Evolutionary conservation across 2,888 invertebrate species (phyloP).

Genomic region (Eupithecia abbreviata): DNA sequence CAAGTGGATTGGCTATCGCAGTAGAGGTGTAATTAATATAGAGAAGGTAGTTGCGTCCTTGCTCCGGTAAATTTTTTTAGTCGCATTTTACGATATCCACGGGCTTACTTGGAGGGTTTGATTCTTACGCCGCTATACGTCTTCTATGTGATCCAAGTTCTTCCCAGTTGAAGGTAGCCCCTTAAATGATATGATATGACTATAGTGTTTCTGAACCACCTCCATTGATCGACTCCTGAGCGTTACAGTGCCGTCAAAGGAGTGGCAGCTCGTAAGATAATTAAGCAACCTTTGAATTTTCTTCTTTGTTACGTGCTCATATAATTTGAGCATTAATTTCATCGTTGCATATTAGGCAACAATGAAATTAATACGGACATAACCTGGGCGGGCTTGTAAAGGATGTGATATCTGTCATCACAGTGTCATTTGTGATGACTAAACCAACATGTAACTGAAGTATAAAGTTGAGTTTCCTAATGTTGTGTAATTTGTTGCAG

Average conservation of each 20-base stretch:
- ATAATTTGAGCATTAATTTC: background rate
- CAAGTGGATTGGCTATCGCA: too few species aligned
- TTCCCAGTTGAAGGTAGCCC: too few species aligned
- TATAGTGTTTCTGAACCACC: background rate
- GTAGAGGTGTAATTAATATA: too few species aligned
- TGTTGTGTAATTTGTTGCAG: constrained; percentile 29
- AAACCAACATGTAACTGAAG: background rate
- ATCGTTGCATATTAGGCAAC: background rate
- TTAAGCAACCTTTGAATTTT: background rate
- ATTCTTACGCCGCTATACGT: too few species aligned
- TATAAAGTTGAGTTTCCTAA: background rate
- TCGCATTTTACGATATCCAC: too few species aligned
- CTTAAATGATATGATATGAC: too few species aligned
- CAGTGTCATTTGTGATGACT: background rate
- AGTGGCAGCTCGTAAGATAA: background rate
- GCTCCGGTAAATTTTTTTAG: too few species aligned
- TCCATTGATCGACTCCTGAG: background rate
- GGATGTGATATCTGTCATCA: background rate
- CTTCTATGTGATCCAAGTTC: too few species aligned
- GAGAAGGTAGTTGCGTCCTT: too few species aligned
- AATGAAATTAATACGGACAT: background rate
- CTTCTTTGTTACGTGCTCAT: background rate
- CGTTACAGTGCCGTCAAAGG: background rate
- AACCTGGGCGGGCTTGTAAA: background rate
- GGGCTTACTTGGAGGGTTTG: too few species aligned